Base-by-base conservation (phyloP, 2,888 invertebrate species). In the Lasioglossum malachurum region DNA sequence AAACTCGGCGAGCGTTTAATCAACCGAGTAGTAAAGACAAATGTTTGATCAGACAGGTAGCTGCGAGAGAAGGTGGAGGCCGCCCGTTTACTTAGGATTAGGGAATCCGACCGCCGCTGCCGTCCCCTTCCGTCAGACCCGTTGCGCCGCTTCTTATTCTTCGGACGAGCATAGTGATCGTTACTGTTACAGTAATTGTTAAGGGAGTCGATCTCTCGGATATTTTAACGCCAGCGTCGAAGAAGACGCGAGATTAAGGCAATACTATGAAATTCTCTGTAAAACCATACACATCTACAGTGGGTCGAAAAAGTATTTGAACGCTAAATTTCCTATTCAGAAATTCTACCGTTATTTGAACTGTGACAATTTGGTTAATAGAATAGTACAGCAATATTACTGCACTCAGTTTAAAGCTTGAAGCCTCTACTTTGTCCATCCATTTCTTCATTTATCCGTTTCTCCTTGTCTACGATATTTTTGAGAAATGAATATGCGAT, bases 1-100 rank as follows among this genome's bases (percentile, higher is more conserved):
- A 91, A 93, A 93, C 92, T 92, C 89, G 84, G 88, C 92, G 86
- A 90, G 90, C 92, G 94, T 93, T 94, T 94, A 94, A 95, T 95
- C 94, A 94, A 93, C 91, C 94, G 92, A 94, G 94, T 92, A 92
- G 93, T 93, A 91, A 93, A 94, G 94, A 94, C 94, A 95, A 95
- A 95, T 95, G 94, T 95, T 95, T 95, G 94, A 94, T 94, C 93
- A 93, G 93, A 91, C 93, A 91, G 92, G 91, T 91, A 91, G 87
- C 89, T 87, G 77, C 69, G 79, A 82, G 86, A 71, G 74, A 86
- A 89, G 90, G 89, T 88, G 88, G 80, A 80, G 79, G 80, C 67
- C 23, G 80, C 67, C 23, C 86, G 92, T 94, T 94, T 94, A 90
- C 92, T 94, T 91, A 93, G 93, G 93, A 94, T 94, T 94, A 93